Conservation (phyloP, 2,888 invertebrate species). For the Dastarcus helophoroides region DNA sequence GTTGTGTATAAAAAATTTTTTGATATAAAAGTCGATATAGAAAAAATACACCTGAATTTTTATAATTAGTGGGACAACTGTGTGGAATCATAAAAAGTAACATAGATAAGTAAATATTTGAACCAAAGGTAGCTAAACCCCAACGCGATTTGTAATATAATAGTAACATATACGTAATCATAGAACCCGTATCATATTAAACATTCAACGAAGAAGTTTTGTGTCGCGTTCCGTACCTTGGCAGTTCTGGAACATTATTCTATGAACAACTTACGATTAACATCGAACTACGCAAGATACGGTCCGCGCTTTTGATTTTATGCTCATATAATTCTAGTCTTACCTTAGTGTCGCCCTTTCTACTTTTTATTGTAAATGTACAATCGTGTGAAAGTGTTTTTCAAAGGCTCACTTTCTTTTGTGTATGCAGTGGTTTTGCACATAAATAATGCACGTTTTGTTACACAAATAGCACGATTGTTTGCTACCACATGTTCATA, state of each 20-base stretch:
- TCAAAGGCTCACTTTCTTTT: constrained; percentile 25
- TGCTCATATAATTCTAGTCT: constrained; percentile 32
- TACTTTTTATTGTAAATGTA: constrained; percentile 11
- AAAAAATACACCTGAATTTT: no score
- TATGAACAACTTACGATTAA: constrained; percentile 37
- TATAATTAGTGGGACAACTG: background rate
- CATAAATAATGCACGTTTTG: constrained; percentile 31
- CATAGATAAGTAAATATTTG: constrained; percentile 10
- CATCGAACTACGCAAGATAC: constrained; percentile 33
- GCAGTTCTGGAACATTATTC: constrained; percentile 35
- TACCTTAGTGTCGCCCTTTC: constrained; percentile 12
- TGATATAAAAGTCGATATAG: no score
- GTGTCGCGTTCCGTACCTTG: constrained; percentile 30
- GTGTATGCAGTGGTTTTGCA: constrained; percentile 18
- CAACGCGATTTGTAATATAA: constrained; percentile 10
- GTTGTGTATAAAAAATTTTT: no score
- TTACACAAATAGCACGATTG: constrained; percentile 31
- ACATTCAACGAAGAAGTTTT: constrained; percentile 33
- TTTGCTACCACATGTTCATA: constrained; percentile 29
- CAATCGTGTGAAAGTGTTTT: constrained; percentile 18
- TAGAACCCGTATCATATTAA: constrained; percentile 35
- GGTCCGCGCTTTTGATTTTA: constrained; percentile 36
- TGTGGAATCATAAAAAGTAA: constrained; percentile 5
- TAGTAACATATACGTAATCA: constrained; percentile 17
- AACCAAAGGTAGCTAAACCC: constrained; percentile 10